Evolutionary conservation across 2,888 invertebrate genomes (phyloP).

Genomic region (Melanophora roralis): DNA sequence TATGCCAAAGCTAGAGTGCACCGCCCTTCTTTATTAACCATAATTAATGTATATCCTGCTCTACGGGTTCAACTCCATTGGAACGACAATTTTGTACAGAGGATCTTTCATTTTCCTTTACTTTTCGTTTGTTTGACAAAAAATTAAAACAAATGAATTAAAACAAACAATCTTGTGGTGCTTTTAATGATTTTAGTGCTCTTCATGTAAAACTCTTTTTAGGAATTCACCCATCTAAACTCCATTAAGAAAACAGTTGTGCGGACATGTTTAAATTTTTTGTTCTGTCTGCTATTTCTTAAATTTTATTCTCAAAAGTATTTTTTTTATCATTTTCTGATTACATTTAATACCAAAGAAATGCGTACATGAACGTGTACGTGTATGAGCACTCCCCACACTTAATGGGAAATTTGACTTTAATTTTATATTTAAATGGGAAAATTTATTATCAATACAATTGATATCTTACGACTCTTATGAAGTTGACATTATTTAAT

Average conservation of each 20-base stretch:
- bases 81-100: conserved; percentile 17
- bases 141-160: conserved; percentile 11
- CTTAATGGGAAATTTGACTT: conserved; percentile 57
- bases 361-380: conserved; percentile 8
- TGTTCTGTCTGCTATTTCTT: conserved; percentile 18
- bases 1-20: conserved; percentile 52
- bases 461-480: conserved; percentile 71
- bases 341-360: conserved; percentile 29
- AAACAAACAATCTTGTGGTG: conserved; percentile 49
- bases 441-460: conserved; percentile 73
- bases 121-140: conserved; percentile 20
- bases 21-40: conserved; percentile 54
- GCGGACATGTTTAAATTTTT: conserved; percentile 39
- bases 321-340: conserved; percentile 4
- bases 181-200: conserved; percentile 50
- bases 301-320: background rate
- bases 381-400: conserved; percentile 37
- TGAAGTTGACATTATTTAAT: conserved; percentile 70
- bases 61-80: conserved; percentile 35
- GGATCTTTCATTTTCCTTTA: conserved; percentile 34
- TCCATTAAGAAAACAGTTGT: conserved; percentile 51
- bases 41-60: conserved; percentile 52
- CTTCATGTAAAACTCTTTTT: conserved; percentile 49
- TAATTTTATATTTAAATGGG: conserved; percentile 71
- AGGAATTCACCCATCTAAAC: conserved; percentile 39